phyloP scores from a whole-genome alignment of 2,797 vertebrate genomes.

The Leuciscus waleckii region DNA sequence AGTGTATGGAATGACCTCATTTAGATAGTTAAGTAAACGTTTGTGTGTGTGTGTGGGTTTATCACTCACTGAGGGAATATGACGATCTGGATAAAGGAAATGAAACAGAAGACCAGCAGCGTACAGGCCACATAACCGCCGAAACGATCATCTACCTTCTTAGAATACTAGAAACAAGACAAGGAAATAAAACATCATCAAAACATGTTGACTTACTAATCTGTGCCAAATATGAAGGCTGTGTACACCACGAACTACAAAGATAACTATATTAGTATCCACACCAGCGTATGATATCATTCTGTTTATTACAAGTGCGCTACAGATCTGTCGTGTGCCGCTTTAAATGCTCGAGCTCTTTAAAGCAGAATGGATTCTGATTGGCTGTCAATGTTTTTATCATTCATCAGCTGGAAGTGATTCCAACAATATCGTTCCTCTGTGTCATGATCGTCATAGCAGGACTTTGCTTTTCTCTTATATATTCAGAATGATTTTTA shows the following conservation, averaged over 20 bases:
- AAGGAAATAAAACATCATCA: not conserved
- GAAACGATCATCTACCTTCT: slow-evolving; percentile 93
- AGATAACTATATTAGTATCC: not conserved
- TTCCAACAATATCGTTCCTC: not conserved
- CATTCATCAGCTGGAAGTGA: not conserved
- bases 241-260: not conserved
- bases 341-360: not conserved
- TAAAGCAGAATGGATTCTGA: not conserved
- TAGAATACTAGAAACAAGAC: slow-evolving; percentile 82
- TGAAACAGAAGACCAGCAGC: slow-evolving; percentile 93
- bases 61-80: slow-evolving; percentile 90
- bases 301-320: not conserved
- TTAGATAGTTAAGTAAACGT: not conserved
- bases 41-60: not conserved
- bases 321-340: not conserved
- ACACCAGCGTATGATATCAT: not conserved
- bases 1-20: not conserved
- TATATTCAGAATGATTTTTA: not conserved
- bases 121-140: slow-evolving; percentile 93
- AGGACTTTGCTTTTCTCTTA: not conserved
- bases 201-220: not conserved
- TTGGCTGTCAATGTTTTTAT: not conserved
- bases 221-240: not conserved
- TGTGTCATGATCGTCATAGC: not conserved
- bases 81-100: slow-evolving; percentile 93